A percentile compares a stretch with the other conserved stretches of the same genome.
Conservation (phyloP, 2,888 invertebrate genomes). For the Limnephilus marmoratus region DNA sequence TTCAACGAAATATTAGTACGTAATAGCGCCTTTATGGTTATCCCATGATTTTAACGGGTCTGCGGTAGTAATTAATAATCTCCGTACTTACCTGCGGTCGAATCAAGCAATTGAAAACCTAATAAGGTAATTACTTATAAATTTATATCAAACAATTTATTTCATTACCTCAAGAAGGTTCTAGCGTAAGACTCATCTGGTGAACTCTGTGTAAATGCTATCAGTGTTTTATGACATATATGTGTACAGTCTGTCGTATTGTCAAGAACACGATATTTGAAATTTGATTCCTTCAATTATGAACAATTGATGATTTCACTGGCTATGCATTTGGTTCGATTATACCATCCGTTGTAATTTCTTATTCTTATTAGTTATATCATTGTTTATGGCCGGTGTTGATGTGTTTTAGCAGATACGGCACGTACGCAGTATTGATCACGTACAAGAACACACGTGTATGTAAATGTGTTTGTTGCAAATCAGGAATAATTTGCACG, state of each 20-base stretch:
- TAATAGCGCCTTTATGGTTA: no score
- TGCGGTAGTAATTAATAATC: no score
- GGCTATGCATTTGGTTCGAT: neutral
- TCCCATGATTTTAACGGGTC: no score
- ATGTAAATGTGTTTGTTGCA: neutral
- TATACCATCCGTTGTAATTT: neutral
- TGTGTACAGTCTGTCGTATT: neutral
- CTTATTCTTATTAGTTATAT: neutral
- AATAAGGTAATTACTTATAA: no score
- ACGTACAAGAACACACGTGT: slow-evolving; percentile 19
- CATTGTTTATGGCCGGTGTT: neutral
- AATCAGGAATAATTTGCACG: neutral
- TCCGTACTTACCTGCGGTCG: no score
- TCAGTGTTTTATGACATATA: neutral
- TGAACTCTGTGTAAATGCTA: neutral
- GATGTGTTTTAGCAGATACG: slow-evolving; percentile 14
- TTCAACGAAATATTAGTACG: no score
- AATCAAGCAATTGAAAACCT: no score
- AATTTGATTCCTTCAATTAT: slow-evolving; percentile 28
- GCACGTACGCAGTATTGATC: slow-evolving; percentile 5
- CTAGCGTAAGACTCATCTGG: neutral
- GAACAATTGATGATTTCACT: slow-evolving; percentile 10
- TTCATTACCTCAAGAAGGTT: no score
- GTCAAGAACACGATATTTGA: neutral
- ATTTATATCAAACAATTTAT: no score